Evolutionary conservation across 1,140 invertebrate species (phyloP), one percentile per base, ranked within the genome.

Genomic region (Temnothorax nylanderi): DNA sequence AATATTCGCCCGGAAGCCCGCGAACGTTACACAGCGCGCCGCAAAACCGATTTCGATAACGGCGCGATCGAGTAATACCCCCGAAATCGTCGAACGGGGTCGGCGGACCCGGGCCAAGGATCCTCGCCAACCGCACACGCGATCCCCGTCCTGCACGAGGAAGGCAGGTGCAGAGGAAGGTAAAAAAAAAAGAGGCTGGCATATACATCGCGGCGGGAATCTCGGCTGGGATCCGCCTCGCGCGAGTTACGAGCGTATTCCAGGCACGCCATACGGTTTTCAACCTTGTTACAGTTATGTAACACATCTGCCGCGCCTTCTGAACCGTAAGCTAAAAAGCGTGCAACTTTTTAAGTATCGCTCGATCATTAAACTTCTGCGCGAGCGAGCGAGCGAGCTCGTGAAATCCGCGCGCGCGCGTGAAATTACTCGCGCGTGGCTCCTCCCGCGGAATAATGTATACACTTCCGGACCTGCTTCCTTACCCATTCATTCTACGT

Each of bases 401-500:
- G 67, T 80, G 76, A 85, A 89, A 89, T 88, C 88, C 82, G 58
- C 82, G 51, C 72, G 81, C 72, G 74, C 69, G 81, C 72, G 74
- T 54, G 75, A 81, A 89, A 89, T 89, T 89, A 69, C 65, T 49
- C 11, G 69, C 85, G 86, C 85, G 86, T 78, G 60, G 69, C 74
- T 80, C 67, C 69, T 65, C 74, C 72, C 56, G 58, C 51, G 49
- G 60, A 89, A 85, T 88, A 62, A 80, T 78, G 74, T 69, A 74
- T 84, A 64, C 56, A 87, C 74, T 62, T 80, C 62, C 69, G 49
- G 37, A 37, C n/a, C 32, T 13, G 51, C 82, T 86, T 78, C 89
- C 72, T 90, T 89, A 89, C 82, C 89, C 89, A 90, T 90, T 90
- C 88, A 90, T 90, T 87, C 89, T 89, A 90, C 89, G 89, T 89